phyloP scores from a whole-genome alignment of 2,113 vertebrate species.

The Hippolais icterina region DNA sequence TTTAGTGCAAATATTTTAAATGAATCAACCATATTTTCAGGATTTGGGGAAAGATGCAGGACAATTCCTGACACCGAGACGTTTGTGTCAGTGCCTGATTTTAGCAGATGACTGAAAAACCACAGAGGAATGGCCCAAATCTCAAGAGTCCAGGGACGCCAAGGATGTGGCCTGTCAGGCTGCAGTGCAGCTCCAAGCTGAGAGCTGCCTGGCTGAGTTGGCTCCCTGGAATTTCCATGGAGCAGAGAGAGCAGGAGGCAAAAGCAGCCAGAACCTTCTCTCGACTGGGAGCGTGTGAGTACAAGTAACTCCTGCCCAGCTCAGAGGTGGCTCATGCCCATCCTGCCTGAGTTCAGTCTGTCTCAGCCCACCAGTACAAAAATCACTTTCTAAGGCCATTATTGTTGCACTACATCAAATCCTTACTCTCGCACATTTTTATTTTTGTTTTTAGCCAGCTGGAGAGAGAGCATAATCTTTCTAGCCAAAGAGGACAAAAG shows the following conservation, averaged over 20 bases:
- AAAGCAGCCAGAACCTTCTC: neutral
- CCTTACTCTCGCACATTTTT: neutral
- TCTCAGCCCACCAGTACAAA: neutral
- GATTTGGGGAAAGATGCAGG: neutral
- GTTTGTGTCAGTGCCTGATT: neutral
- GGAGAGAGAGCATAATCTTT: conserved; percentile 27
- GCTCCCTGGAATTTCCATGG: fast-evolving
- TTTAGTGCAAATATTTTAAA: neutral
- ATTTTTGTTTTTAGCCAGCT: neutral
- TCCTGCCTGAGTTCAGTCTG: neutral
- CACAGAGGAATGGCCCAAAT: fast-evolving
- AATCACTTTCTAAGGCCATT: neutral
- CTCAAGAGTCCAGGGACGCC: neutral
- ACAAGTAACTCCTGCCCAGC: neutral
- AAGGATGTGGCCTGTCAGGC: neutral
- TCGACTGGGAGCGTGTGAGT: fast-evolving
- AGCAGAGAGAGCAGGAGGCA: neutral
- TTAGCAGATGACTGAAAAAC: neutral
- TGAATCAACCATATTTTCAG: neutral
- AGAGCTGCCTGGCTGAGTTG: neutral
- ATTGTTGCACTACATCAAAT: neutral
- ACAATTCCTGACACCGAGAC: neutral
- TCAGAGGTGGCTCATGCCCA: neutral
- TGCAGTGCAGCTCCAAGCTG: neutral
- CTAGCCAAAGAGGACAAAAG: conserved; percentile 32